phyloP scores from a whole-genome alignment of 2,888 invertebrate genomes.

The Brachypalpus laphriformis region DNA sequence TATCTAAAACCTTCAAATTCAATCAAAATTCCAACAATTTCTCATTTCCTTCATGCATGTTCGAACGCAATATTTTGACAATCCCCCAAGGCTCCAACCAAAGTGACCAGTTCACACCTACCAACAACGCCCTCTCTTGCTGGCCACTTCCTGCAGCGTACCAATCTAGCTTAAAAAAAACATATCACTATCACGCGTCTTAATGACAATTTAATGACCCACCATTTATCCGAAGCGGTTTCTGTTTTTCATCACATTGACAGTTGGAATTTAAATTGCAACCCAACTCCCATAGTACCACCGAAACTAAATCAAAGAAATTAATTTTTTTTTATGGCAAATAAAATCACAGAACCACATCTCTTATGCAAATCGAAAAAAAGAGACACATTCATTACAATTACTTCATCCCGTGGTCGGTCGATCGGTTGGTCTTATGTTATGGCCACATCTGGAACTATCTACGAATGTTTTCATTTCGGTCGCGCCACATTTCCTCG shows the following conservation, averaged over 20 bases:
- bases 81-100: slow-evolving; percentile 14
- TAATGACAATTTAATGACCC: slow-evolving; percentile 67
- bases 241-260: slow-evolving; percentile 19
- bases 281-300: slow-evolving; percentile 5
- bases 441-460: slow-evolving; percentile 65
- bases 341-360: slow-evolving; percentile 63
- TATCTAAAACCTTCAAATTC: slow-evolving; percentile 16
- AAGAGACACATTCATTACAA: slow-evolving; percentile 67
- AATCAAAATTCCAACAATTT: slow-evolving; percentile 1
- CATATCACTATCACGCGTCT: slow-evolving; percentile 29
- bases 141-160: slow-evolving; percentile 37
- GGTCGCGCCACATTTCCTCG: slow-evolving; percentile 64
- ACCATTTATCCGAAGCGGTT: slow-evolving; percentile 33
- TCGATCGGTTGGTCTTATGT: slow-evolving; percentile 24
- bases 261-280: slow-evolving; percentile 54
- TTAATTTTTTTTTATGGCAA: slow-evolving; percentile 56
- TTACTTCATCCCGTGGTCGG: slow-evolving; percentile 67
- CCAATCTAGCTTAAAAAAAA: background rate
- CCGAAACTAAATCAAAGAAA: slow-evolving; percentile 48
- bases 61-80: slow-evolving; percentile 12
- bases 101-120: slow-evolving; percentile 31
- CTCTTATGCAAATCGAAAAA: slow-evolving; percentile 70
- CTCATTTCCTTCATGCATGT: slow-evolving; percentile 11
- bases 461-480: slow-evolving; percentile 62
- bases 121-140: slow-evolving; percentile 14